Base-by-base conservation (phyloP, 2,888 invertebrate species). In the Yponomeuta cagnagella region DNA sequence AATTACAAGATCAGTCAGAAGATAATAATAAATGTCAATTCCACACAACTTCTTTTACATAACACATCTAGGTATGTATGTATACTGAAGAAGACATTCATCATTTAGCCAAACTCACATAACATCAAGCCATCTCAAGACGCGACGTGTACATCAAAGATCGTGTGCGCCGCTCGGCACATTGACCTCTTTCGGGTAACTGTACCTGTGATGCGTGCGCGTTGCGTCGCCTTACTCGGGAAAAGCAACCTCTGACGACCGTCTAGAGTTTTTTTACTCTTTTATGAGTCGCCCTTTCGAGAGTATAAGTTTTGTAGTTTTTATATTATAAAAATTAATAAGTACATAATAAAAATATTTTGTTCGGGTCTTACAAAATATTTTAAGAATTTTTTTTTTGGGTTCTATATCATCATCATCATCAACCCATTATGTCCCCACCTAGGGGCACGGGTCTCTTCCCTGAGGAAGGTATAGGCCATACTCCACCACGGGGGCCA, bases 101-200 rank as follows among this genome's bases (percentile, higher is more conserved):
- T 23, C 23, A 23, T 23, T 0, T 23, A 23, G 23, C 23, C 23
- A 23, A 23, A 23, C 23, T 23, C 23, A 52, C 52, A 52, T 52
- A 52, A 52, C 52, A 52, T 52, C 52, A 12, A 15, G 52, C 15
- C 5, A 58, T 58, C 52, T 58, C 12, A 12, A 58, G 52, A 58
- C 15, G 52, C 52, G 52, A 15, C 52, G 52, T 15, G 52, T 58
- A 58, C 52, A 58, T 12, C 12, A 3, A 15, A 1, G 65, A 65
- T 65, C 65, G 30, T 65, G 65, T 65, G 65, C 65, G 33, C 31
- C 65, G 33, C 9, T 31, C 65, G 65, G 65, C 31, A 65, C 65
- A 30, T 65, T 65, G 65, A 65, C 65, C 65, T 65, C 65, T 33
- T 31, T 65, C 33, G 65, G 52, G 52, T 58, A 58, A 58, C 52